These are phyloP conservation scores for Plutomurus gul DNA, from an alignment of 1,140 invertebrate species.

Conservation along the genomic window DNA sequence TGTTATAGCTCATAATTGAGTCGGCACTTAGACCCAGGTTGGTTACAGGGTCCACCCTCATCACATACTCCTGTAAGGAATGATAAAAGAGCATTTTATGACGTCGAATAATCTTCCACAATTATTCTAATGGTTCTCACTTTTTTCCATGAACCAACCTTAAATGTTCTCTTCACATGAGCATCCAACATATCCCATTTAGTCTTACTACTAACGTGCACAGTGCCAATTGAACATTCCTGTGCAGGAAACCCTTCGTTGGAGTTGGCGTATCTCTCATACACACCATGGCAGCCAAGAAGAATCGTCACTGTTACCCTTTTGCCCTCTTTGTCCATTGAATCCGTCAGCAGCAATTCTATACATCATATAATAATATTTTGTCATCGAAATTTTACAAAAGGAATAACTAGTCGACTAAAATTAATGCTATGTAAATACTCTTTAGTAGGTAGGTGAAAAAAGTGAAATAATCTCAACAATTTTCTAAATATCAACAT, in stretches of 20 bases:
- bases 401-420: no score
- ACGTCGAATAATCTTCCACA: no score
- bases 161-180: conserved; percentile 86
- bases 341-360: conserved; percentile 58
- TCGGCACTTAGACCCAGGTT: conserved; percentile 88
- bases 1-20: conserved; percentile 86
- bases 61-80: conserved; percentile 78
- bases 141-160: conserved; percentile 60
- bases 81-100: neutral
- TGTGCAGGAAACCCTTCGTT: conserved; percentile 60
- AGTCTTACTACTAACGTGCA: conserved; percentile 88
- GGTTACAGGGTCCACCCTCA: conserved; percentile 87
- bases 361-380: no score
- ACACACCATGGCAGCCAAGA: conserved; percentile 77
- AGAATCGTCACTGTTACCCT: conserved; percentile 81
- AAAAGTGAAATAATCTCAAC: no score
- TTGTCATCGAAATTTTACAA: no score
- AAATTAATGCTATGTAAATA: no score
- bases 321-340: conserved; percentile 79
- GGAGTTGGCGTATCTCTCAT: conserved; percentile 69
- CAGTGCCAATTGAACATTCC: conserved; percentile 76
- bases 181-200: conserved; percentile 94
- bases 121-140: neutral
- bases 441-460: no score
- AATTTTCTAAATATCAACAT: neutral